A percentile compares a stretch with the other conserved stretches of the same genome.
These are phyloP conservation scores for Malurus melanocephalus DNA, from an alignment of 2,113 vertebrate species.

Conservation along the genomic window DNA sequence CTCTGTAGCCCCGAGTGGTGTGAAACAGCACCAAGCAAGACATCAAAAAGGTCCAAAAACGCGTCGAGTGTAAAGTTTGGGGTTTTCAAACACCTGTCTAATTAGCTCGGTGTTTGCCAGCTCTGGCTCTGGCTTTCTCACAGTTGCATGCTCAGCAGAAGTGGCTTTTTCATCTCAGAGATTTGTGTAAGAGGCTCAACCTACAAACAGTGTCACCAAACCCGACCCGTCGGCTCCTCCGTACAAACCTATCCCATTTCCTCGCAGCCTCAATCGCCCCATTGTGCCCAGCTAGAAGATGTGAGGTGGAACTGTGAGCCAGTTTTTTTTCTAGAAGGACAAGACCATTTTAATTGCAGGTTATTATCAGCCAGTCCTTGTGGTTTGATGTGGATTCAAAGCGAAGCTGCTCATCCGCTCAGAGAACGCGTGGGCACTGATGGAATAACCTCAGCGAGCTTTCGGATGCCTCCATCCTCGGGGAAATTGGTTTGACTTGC, in stretches of 20 bases:
- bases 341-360: slow-evolving; percentile 22
- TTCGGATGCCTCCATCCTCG: slow-evolving; percentile 23
- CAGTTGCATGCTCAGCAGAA: not conserved
- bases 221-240: not conserved
- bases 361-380: slow-evolving; percentile 43
- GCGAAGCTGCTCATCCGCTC: slow-evolving; percentile 26
- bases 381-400: slow-evolving; percentile 43
- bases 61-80: not conserved
- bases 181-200: not conserved
- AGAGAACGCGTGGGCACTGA: not conserved
- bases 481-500: slow-evolving; percentile 43
- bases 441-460: not conserved
- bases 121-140: not conserved
- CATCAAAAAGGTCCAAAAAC: slow-evolving; percentile 42
- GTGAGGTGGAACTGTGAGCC: not conserved
- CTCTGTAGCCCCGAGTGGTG: not conserved
- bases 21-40: slow-evolving; percentile 18
- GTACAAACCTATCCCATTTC: slow-evolving; percentile 7
- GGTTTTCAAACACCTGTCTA: slow-evolving; percentile 37
- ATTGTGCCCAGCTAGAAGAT: not conserved
- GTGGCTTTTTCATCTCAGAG: slow-evolving; percentile 5
- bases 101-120: slow-evolving; percentile 11
- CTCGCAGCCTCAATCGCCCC: not conserved
- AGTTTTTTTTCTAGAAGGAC: not conserved
- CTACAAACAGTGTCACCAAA: not conserved